These are phyloP conservation scores for Mareca penelope DNA, from an alignment of 2,797 vertebrate genomes.

Conservation along the genomic window DNA sequence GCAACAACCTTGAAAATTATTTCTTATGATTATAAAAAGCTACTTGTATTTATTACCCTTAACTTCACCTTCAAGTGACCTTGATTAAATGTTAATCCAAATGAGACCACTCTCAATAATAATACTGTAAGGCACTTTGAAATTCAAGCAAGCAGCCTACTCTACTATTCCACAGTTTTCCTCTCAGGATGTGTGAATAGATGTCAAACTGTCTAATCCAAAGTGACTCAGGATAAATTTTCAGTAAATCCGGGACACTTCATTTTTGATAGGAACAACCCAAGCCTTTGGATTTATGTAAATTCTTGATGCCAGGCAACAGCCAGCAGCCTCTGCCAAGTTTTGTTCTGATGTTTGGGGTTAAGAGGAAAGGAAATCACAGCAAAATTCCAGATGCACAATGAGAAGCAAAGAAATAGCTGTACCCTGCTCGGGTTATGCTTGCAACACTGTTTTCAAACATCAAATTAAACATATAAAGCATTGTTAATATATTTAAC, in stretches of 20 bases:
- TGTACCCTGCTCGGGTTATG: too few species aligned
- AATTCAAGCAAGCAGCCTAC: not conserved
- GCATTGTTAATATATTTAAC: not conserved
- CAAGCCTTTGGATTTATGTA: not conserved
- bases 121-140: not conserved
- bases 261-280: not conserved
- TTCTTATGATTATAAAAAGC: not conserved
- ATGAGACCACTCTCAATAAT: not conserved
- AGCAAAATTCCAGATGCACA: not conserved
- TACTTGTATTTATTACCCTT: not conserved
- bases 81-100: not conserved
- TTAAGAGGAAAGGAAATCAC: not conserved
- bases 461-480: not conserved
- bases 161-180: not conserved
- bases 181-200: not conserved
- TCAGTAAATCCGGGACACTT: not conserved
- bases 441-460: not conserved
- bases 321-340: not conserved
- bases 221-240: rapidly evolving
- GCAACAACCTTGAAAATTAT: not conserved
- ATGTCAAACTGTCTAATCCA: not conserved
- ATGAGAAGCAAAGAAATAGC: not conserved
- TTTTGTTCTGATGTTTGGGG: not conserved
- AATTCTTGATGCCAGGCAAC: not conserved
- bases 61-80: not conserved